Conservation (phyloP, 2,113 vertebrate genomes). For the Notarius lentiginosus region DNA sequence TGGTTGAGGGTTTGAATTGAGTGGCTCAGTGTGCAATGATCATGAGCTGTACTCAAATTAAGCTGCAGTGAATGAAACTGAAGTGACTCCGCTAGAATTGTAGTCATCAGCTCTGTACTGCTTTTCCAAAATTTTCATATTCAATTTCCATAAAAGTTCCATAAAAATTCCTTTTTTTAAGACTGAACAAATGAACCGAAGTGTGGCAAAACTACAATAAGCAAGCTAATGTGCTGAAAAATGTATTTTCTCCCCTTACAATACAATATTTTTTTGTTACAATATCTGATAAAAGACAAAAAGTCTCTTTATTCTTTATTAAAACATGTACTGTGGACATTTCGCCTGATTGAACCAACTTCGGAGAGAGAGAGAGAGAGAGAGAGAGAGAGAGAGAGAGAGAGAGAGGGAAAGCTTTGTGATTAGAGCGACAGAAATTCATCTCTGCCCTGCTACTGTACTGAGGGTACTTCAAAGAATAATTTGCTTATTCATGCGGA, state of each 20-base stretch:
- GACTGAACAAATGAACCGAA: background rate
- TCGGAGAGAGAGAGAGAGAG: constrained; percentile 4
- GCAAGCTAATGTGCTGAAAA: constrained; percentile 15
- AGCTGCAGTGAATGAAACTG: background rate
- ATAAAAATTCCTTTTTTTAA: background rate
- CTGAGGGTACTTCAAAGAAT: constrained; percentile 64
- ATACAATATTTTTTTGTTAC: background rate
- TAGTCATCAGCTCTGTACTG: background rate
- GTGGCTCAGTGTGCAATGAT: constrained; percentile 27
- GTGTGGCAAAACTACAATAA: background rate
- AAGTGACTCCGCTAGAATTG: background rate
- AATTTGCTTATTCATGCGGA: constrained; percentile 61
- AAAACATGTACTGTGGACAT: constrained; percentile 23
- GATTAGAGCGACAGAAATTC: constrained; percentile 37
- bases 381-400: background rate
- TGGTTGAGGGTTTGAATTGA: constrained; percentile 22
- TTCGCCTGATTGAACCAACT: constrained; percentile 18
- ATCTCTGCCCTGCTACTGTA: constrained; percentile 28
- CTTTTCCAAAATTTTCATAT: background rate
- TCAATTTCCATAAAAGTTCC: background rate
- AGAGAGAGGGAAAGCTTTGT: background rate
- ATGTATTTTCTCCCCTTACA: background rate
- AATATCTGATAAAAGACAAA: constrained; percentile 18
- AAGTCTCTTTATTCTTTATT: constrained; percentile 44
- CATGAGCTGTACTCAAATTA: constrained; percentile 9